A percentile compares a stretch with the other conserved stretches of the same genome.
Evolutionary conservation across 64 coral and sea anemone species (phyloP).

Genomic region (Astreopora myriophthalma): DNA sequence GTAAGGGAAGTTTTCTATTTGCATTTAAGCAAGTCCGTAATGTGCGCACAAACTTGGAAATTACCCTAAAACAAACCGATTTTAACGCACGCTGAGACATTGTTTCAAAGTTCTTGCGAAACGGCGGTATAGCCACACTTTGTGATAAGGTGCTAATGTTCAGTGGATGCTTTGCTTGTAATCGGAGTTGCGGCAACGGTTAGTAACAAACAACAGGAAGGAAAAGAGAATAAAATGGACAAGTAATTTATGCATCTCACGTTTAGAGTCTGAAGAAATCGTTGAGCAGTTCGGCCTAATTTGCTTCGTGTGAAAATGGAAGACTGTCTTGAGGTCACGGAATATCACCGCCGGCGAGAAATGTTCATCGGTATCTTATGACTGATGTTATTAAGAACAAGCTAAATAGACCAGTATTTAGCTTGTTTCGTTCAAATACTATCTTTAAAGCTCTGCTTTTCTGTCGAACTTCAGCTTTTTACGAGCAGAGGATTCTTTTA

Average conservation of each 20-base stretch:
- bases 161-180: not conserved
- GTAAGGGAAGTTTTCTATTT: not conserved
- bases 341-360: not conserved
- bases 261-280: not conserved
- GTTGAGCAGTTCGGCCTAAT: not conserved
- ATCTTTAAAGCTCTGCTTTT: not conserved
- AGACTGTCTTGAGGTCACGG: not conserved
- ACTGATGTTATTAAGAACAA: not conserved
- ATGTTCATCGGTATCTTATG: not conserved
- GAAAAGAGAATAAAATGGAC: not conserved
- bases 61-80: not conserved
- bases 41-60: not conserved
- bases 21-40: not conserved
- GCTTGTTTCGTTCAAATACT: not conserved
- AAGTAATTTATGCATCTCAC: slow-evolving; percentile 1
- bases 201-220: slow-evolving; percentile 15
- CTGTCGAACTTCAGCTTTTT: no score
- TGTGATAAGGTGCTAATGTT: not conserved
- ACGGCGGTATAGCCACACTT: not conserved
- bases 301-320: not conserved
- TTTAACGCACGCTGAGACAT: slow-evolving; percentile 5
- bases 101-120: not conserved
- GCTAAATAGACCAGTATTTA: not conserved
- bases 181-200: not conserved
- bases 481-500: no score